Conservation (phyloP, 1,140 invertebrate genomes). For the Lethrus apterus region DNA sequence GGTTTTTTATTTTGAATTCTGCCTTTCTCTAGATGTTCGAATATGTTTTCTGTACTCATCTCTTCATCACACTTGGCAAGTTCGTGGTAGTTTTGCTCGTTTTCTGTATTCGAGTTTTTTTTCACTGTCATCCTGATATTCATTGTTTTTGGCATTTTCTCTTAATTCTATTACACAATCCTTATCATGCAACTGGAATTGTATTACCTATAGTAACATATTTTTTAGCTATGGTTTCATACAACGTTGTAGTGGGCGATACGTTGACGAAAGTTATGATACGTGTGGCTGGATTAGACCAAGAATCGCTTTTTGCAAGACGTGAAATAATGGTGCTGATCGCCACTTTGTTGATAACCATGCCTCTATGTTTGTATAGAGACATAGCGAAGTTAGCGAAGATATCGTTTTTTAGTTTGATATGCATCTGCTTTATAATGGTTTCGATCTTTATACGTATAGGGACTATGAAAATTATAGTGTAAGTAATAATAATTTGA, state of each 20-base stretch:
- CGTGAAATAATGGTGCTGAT: constrained; percentile 72
- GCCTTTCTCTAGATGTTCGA: no score
- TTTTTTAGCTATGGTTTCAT: constrained; percentile 79
- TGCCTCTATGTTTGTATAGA: constrained; percentile 76
- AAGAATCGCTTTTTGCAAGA: constrained; percentile 53
- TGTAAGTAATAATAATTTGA: constrained; percentile 54
- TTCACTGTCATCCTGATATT: no score
- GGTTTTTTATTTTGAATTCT: no score
- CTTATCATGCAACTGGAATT: no score
- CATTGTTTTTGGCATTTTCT: no score
- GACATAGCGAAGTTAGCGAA: constrained; percentile 73
- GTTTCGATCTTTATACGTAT: constrained; percentile 62
- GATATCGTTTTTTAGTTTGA: constrained; percentile 69
- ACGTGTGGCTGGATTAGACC: constrained; percentile 51
- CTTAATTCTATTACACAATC: no score
- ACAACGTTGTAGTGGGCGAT: constrained; percentile 85
- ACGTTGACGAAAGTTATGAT: constrained; percentile 78
- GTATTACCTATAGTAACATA: no score
- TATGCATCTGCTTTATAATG: constrained; percentile 69
- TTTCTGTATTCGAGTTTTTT: no score
- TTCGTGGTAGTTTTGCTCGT: no score
- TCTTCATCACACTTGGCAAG: no score
- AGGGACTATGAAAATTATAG: constrained; percentile 47
- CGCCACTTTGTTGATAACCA: constrained; percentile 65
- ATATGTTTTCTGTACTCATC: no score